Conservation (phyloP, 2,113 vertebrate species). For the Brachionichthys hirsutus region DNA sequence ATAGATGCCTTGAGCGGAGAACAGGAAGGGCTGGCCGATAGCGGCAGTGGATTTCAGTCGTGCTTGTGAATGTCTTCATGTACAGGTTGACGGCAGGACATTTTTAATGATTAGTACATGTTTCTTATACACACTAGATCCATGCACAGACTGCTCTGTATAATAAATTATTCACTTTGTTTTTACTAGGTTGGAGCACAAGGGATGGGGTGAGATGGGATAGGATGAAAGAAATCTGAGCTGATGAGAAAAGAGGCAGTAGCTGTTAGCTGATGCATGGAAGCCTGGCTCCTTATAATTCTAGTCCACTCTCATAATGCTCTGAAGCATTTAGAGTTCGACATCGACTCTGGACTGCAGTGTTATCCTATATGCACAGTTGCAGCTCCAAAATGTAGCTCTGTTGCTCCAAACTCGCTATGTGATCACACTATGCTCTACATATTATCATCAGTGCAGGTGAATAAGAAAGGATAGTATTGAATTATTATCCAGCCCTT, state of each 20-base stretch:
- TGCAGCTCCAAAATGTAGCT: conserved; percentile 2
- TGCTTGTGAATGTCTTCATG: conserved; percentile 16
- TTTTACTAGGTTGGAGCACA: conserved; percentile 60
- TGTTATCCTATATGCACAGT: conserved; percentile 27
- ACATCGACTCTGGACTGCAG: conserved; percentile 28
- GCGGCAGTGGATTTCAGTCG: conserved; percentile 15
- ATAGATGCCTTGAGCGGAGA: conserved; percentile 8
- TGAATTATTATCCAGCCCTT: conserved; percentile 4
- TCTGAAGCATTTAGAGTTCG: conserved; percentile 17
- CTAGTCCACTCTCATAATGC: conserved; percentile 56
- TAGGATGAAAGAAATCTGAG: conserved; percentile 53
- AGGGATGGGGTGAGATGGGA: conserved; percentile 39
- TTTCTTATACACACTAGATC: conserved; percentile 49
- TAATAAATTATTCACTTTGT: conserved; percentile 78
- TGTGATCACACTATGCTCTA: not conserved
- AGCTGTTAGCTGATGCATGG: conserved; percentile 47
- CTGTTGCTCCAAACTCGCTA: not conserved
- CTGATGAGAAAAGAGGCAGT: conserved; percentile 36
- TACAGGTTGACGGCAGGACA: conserved; percentile 11
- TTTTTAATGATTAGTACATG: conserved; percentile 28
- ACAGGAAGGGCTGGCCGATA: conserved; percentile 6
- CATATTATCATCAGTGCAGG: not conserved
- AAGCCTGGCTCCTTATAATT: conserved; percentile 57
- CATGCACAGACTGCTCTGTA: conserved; percentile 50
- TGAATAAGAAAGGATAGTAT: conserved; percentile 1